Base-by-base conservation (phyloP, 2,797 vertebrate species). In the Urocyon cinereoargenteus region DNA sequence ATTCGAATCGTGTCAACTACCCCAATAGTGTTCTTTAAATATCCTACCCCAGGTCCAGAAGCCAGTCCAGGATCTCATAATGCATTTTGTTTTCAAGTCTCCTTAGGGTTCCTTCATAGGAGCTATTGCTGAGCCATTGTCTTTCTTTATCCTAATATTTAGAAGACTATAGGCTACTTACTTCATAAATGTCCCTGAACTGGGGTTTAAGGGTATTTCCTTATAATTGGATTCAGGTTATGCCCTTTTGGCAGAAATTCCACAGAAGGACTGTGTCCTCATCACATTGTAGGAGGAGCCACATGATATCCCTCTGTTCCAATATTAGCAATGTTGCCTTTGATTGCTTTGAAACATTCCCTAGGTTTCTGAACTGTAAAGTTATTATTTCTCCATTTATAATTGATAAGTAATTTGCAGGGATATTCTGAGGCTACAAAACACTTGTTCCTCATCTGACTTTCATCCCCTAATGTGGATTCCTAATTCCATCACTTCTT, bases 11-110 rank as follows among this genome's bases (percentile, higher is more conserved):
- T 18, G 11, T 78, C 24, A 8, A 24, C 19, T 53, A 34, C 11
- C 13, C 61, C 22, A 3, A 3, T 0, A 0, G 1, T 13, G 16
- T 26, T 72, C 79, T 68, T 68, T 49, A 8, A 24, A 26, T 0
- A 26, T 34, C 31, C 5, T 4, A 2, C 18, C 68, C 18, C 22
- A 5, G 0, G 24, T 4, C 55, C 5, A 19, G 84, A 19, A 79
- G 8, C 51, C 9, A 36, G 61, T 1, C 51, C 9, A 2, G 13
- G 1, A 14, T n/a, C 61, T 64, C 16, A 24, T 0, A 5, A 6
- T 15, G 11, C 13, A 31, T 12, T 57, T 21, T 21, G 36, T 4
- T 13, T 9, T 34, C 49, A 36, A 0, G 5, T 14, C 31, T 45
- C 0, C 22, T 34, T 19, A 12, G 5, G 4, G 1, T 55, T 24